Evolutionary conservation across 2,797 vertebrate genomes (phyloP), one percentile per base, ranked within the genome.

Genomic region (Anomalospiza imberbis): DNA sequence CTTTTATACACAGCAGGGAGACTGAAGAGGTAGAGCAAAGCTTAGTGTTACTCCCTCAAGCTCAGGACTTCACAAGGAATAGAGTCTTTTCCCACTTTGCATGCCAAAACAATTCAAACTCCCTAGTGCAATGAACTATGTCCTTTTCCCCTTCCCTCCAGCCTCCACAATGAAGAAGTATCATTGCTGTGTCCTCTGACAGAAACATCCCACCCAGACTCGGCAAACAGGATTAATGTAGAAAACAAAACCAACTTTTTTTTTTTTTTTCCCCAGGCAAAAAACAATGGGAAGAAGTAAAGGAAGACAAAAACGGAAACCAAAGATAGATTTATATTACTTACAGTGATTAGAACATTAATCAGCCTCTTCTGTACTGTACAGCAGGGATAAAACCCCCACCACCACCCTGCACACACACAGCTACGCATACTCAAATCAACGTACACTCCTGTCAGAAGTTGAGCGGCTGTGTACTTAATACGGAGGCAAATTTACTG

Each of bases 401-500:
- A 50, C 14, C 42, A 51, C 13, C 10, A 26, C 29, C 40, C 32
- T 13, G 24, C 42, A 58, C 26, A 26, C 20, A 34, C 9, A 29
- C 7, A 40, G 18, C 24, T 34, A 31, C 18, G 38, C 13, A 21
- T 5, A 58, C 1, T 40, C 18, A 86, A 75, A 14, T 10, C 63
- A 60, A 20, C 13, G 50, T 10, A n/a, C 0, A 0, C 8, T 40
- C 58, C 36, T 67, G 31, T 31, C 32, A 62, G 21, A 22, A 92
- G 32, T 4, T 6, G 6, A 65, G 47, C 10, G 60, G 51, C 55
- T 83, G 16, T 0, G 0, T 25, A 55, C 21, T 82, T 29, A 36
- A 54, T 18, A 85, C 0, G 2, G 34, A 77, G 24, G 26, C 57
- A 70, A 60, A 76, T 71, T 58, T 70, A 84, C 34, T 58, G 17